Evolutionary conservation across 2,888 invertebrate genomes (phyloP).

Genomic region (Tolmerus cingulatus): DNA sequence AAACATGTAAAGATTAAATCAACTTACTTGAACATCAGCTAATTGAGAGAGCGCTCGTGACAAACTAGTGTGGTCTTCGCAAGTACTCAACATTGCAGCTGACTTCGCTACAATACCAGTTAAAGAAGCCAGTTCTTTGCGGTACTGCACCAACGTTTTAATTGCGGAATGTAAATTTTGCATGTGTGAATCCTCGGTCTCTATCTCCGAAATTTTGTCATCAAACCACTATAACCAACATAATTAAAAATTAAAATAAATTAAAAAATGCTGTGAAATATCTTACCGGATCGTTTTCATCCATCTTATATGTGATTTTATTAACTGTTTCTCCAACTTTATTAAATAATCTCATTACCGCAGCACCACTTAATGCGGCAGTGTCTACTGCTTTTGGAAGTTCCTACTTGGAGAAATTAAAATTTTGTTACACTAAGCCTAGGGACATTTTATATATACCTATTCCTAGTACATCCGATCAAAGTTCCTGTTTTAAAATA

Average conservation of each 20-base stretch:
- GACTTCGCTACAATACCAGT: conserved; percentile 88
- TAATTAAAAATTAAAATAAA: neutral
- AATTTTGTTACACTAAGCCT: neutral
- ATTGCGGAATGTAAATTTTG: conserved; percentile 86
- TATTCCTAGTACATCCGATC: no score
- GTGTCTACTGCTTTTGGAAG: conserved; percentile 95
- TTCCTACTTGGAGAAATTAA: conserved; percentile 65
- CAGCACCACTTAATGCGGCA: conserved; percentile 93
- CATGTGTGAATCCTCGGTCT: conserved; percentile 87
- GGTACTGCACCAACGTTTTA: conserved; percentile 84
- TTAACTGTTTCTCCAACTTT: conserved; percentile 97
- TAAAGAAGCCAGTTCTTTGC: conserved; percentile 81
- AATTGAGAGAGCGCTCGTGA: conserved; percentile 89
- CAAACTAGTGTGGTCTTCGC: conserved; percentile 91
- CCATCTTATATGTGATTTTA: conserved; percentile 99
- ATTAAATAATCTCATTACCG: conserved; percentile 92
- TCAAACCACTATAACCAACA: conserved; percentile 91
- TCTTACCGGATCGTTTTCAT: conserved; percentile 94
- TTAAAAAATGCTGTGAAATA: neutral
- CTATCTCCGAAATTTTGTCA: conserved; percentile 91
- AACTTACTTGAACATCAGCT: conserved; percentile 82
- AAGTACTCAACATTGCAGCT: conserved; percentile 87
- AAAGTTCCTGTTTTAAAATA: neutral
- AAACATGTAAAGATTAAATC: no score
- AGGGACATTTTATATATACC: no score